These are phyloP conservation scores for Ataeniobius toweri DNA, from an alignment of 2,797 vertebrate genomes.

Conservation along the genomic window DNA sequence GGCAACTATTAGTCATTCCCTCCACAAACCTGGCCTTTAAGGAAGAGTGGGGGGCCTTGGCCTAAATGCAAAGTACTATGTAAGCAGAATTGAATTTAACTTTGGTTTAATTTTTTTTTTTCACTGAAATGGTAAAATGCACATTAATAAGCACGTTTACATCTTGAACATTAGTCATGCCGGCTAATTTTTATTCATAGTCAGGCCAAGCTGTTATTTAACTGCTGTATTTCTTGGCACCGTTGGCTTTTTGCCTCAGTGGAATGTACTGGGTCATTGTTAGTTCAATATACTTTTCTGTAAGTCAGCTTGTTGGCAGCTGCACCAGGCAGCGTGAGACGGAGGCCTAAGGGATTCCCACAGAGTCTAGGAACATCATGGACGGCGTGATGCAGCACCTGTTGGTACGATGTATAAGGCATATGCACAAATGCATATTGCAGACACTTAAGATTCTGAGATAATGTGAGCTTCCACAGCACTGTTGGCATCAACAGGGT, in stretches of 20 bases:
- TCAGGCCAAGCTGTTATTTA: background rate
- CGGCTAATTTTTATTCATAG: background rate
- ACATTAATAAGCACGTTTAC: background rate
- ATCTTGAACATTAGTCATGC: background rate
- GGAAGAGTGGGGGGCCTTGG: no score
- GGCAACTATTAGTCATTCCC: no score
- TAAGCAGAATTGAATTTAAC: background rate
- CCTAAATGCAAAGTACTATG: no score
- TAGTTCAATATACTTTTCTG: conserved; percentile 56
- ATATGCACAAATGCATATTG: conserved; percentile 42
- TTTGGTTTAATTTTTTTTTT: background rate
- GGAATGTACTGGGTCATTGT: conserved; percentile 35
- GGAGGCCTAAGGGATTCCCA: conserved; percentile 53
- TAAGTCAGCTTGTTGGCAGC: conserved; percentile 53
- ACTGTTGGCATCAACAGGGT: background rate
- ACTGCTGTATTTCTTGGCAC: conserved; percentile 4
- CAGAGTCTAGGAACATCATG: conserved; percentile 59
- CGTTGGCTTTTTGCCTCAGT: conserved; percentile 12
- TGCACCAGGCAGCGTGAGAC: conserved; percentile 45
- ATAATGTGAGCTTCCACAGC: conserved; percentile 15
- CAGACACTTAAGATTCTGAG: conserved; percentile 19
- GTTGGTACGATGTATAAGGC: conserved; percentile 52
- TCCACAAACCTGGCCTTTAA: no score
- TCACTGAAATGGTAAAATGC: background rate
- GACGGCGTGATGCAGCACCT: conserved; percentile 58